Evolutionary conservation across 2,113 vertebrate genomes (phyloP), one percentile per base, ranked within the genome.

Genomic region (Sapayoa aenigma): DNA sequence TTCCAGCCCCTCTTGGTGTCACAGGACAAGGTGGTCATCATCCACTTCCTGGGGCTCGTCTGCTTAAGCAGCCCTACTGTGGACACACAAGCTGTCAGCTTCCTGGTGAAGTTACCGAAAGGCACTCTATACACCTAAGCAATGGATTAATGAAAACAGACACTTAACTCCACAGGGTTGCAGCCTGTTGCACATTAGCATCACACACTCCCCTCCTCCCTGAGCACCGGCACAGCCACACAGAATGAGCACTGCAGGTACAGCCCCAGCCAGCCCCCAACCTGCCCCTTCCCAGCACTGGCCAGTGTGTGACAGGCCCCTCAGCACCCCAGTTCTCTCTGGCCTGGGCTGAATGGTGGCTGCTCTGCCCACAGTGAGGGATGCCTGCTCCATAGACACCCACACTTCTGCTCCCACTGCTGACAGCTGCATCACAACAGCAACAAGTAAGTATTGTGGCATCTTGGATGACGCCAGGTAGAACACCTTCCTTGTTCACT

Each of bases 1-100:
- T 96, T 98, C 99, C 99, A 99, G 96, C 99, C 99, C 69, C 98
- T 98, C 92, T 87, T 98, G 87, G 96, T 93, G 67, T 99, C 99
- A 63, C 99, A 99, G 71, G 98, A 98, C 95, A 98, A 95, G 69
- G 98, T 97, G 52, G 99, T 99, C 97, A 99, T 97, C 99, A 99
- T 99, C 99, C 99, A 99, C 94, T 97, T 98, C 98, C 98, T 98
- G 96, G 98, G 98, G 98, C 98, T 98, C 97, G 69, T 97, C 96
- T 97, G 97, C 91, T 97, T 98, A 96, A 98, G 98, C 84, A 99
- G 99, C 98, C 99, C 99, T 97, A 98, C 98, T 98, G 98, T 98
- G 98, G 99, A 99, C 97, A 99, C 98, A 97, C 99, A 99, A 98
- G 99, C 99, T 80, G 98, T 99, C 98, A 99, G 98, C 98, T 98